Evolutionary conservation across 2,797 vertebrate genomes (phyloP).

Genomic region (Trichosurus vulpecula): DNA sequence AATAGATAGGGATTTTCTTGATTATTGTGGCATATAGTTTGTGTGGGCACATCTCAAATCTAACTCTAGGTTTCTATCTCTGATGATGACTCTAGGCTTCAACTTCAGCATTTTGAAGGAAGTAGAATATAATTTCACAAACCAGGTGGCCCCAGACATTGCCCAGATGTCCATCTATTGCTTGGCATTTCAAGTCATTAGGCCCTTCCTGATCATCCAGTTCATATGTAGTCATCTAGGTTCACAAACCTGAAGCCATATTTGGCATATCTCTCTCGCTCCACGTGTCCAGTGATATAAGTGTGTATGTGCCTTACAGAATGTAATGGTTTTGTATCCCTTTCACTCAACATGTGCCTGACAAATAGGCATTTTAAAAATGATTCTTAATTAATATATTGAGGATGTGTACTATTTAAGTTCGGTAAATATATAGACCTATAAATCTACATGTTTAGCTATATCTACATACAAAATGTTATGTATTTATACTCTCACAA

Average conservation of each 20-base stretch:
- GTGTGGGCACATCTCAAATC: background rate
- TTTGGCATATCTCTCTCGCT: background rate
- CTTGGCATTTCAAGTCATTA: background rate
- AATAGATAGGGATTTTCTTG: background rate
- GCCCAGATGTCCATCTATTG: background rate
- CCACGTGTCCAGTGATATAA: background rate
- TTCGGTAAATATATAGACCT: background rate
- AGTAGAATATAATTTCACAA: background rate
- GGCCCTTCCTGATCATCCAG: background rate
- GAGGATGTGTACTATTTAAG: background rate
- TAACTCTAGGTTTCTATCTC: background rate
- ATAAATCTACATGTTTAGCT: background rate
- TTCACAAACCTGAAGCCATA: background rate
- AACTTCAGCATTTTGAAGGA: background rate
- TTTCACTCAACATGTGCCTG: background rate
- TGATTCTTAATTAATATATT: background rate
- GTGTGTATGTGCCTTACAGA: background rate
- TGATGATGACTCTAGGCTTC: background rate
- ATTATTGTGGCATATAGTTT: background rate
- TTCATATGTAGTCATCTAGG: background rate
- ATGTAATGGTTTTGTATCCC: background rate
- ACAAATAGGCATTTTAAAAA: background rate
- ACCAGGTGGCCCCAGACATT: background rate
- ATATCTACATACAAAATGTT: background rate
- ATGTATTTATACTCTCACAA: background rate